phyloP scores from a whole-genome alignment of 2,113 vertebrate species.

The Eupsittula cactorum region DNA sequence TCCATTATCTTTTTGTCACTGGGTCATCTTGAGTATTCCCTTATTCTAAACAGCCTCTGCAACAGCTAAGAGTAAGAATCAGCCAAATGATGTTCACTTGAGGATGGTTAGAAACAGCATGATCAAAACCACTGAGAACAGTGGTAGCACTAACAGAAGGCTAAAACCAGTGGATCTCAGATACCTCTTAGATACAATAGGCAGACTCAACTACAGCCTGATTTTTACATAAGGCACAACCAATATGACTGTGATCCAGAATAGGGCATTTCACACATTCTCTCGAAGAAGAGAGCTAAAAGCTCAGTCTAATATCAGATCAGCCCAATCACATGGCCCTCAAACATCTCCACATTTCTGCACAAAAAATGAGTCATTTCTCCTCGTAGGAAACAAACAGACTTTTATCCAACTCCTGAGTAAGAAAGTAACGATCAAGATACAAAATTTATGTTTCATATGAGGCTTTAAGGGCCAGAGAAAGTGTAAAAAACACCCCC shows the following conservation, averaged over 20 bases:
- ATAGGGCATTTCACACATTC: neutral
- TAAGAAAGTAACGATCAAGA: neutral
- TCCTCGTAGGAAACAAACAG: neutral
- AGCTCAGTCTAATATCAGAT: neutral
- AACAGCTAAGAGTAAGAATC: neutral
- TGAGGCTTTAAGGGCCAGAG: neutral
- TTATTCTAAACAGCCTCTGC: neutral
- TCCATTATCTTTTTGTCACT: neutral
- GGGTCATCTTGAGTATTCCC: neutral
- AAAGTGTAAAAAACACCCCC: neutral
- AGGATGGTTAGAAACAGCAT: neutral
- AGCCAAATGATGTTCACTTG: neutral
- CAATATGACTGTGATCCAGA: neutral
- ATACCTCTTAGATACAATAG: neutral
- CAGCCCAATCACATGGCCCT: neutral
- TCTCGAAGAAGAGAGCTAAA: neutral
- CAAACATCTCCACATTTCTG: neutral
- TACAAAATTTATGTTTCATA: neutral
- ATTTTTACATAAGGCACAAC: neutral
- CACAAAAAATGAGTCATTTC: neutral
- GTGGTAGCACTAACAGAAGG: neutral
- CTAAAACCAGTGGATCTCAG: neutral
- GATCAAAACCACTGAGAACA: neutral
- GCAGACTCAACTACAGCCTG: neutral
- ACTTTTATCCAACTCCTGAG: neutral